Percentiles rank a stretch among this genome's conserved stretches.
Evolutionary conservation across 2,888 invertebrate genomes (phyloP).

Genomic region (Patella caerulea): DNA sequence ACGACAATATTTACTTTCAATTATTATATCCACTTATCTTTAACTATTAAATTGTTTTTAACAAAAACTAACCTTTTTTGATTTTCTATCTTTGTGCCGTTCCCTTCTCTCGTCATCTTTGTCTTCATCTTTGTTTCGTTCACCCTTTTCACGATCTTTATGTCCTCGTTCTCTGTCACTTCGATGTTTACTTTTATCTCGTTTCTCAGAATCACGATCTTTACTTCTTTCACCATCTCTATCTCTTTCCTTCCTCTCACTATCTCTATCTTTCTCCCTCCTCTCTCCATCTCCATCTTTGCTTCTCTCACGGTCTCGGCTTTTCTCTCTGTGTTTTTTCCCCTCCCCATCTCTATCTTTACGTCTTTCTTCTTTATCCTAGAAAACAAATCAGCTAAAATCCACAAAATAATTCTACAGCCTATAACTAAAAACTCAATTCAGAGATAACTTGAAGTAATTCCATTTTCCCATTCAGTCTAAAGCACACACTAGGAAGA

Average conservation of each 20-base stretch:
- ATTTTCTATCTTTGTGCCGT: conserved; percentile 31
- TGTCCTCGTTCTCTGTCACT: conserved; percentile 38
- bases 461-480: too few species aligned
- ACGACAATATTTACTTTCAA: too few species aligned
- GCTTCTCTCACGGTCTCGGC: conserved; percentile 24
- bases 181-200: conserved; percentile 41
- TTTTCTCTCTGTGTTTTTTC: conserved; percentile 28
- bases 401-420: too few species aligned
- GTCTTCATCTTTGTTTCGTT: conserved; percentile 39
- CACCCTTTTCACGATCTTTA: conserved; percentile 33
- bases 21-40: too few species aligned
- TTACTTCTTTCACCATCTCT: conserved; percentile 29
- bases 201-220: conserved; percentile 31
- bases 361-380: conserved; percentile 2
- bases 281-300: conserved; percentile 30
- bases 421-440: too few species aligned
- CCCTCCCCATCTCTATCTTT: conserved; percentile 19
- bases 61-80: conserved; percentile 24
- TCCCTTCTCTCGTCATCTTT: conserved; percentile 39
- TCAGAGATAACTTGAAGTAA: too few species aligned
- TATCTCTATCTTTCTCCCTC: conserved; percentile 33
- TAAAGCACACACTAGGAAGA: too few species aligned
- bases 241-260: conserved; percentile 30
- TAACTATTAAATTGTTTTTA: too few species aligned
- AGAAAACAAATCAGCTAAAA: too few species aligned